Base-by-base conservation (phyloP, 2,113 vertebrate genomes). In the Hippocampus comes region DNA sequence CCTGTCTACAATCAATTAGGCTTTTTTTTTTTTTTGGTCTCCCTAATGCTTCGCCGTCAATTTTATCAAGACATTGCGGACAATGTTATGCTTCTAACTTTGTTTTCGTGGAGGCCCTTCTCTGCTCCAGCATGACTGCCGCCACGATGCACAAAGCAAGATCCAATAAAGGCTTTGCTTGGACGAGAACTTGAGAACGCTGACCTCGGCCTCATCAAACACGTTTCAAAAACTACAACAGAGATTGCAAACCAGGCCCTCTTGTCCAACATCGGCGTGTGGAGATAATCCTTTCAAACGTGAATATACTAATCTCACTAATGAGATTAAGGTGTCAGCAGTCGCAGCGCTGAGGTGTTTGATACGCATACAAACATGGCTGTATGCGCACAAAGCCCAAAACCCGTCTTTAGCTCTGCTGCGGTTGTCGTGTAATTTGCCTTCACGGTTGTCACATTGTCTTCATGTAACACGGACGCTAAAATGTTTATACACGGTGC, bases 361-460 rank as follows among this genome's bases (percentile, higher is more conserved):
- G 41, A 34, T n/a, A 67, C 63, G n/a, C 71, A 21, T 65, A 15
- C 51, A 70, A 4, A 48, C n/a, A 51, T 56, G 38, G 25, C 11
- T 42, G 17, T 43, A 67, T 34, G 5, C n/a, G 67, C 30, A 46
- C 5, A 43, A 11, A 77, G 42, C 68, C 34, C 6, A 23, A 63
- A 63, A 34, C 27, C 21, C 53, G 57, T 56, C 17, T 53, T 49
- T 72, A 63, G 46, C 49, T 42, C 2, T 61, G 61, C n/a, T 41
- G 42, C 65, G 38, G 84, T 71, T 71, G 74, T 79, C 56, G 27
- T 15, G 64, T 66, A 46, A 66, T 66, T 46, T 66, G 63, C 63
- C 42, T 66, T 75, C 67, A 81, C 81, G 81, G 78, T 75, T 85
- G 81, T 85, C 87, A 77, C 70, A 70, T 30, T 56, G 72, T 79